Base-by-base conservation (phyloP, 2,113 vertebrate genomes). In the Cervus canadensis region DNA sequence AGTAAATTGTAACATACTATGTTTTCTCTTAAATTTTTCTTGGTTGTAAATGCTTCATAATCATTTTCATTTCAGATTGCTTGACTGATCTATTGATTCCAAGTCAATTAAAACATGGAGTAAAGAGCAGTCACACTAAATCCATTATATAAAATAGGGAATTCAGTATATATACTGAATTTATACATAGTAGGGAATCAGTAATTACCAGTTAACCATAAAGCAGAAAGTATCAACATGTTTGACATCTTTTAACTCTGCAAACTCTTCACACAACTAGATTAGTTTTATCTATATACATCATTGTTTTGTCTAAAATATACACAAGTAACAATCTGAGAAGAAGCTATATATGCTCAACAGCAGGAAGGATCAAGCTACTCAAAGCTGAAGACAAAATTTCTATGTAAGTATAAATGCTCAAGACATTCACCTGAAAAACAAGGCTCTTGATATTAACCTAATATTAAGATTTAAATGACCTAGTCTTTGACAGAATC, bases 41-140 rank as follows among this genome's bases (percentile, higher is more conserved):
- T 79, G n/a, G 33, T 26, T 94, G 7, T 57, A 93, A 94, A 91
- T 84, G 28, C 56, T 97, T 94, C 40, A 67, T 36, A 92, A 84
- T 94, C 15, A 92, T 90, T 96, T 96, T 62, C 67, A 88, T 64
- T 87, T 78, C 50, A 87, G 30, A 97, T 26, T 91, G 48, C 48
- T 90, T 96, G 15, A 82, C 3, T 92, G 59, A 94, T 86, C 14
- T 45, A 82, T 15, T 96, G 74, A 94, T 92, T 86, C 6, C 10
- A 94, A 96, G 54, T 92, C 62, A 97, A 94, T 94, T 89, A 86
- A 97, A 54, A 90, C 36, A 95, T 64, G 60, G 52, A 30, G 26
- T 25, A 78, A 52, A 90, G 56, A 43, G 30, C 14, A 67, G 40
- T 86, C 81, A 86, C 4, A 96, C 62, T 62, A 95, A 96, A 91